phyloP scores from a whole-genome alignment of 2,888 invertebrate species.

The Euplagia quadripunctaria region DNA sequence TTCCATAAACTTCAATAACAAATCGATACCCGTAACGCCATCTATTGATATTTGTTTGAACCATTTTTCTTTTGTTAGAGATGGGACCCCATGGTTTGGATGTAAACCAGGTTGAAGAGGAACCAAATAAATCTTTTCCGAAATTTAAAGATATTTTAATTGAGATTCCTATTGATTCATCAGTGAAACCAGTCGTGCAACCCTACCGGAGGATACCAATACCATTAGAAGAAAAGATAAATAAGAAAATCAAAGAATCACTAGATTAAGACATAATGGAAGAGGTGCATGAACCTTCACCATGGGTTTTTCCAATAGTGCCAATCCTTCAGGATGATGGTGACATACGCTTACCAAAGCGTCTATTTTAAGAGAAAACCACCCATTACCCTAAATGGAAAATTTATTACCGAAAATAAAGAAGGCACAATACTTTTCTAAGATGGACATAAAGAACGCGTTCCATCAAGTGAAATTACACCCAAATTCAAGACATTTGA shows the following conservation, averaged over 20 bases:
- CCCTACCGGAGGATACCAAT: not conserved
- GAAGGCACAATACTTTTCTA: not conserved
- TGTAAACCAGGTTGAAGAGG: not conserved
- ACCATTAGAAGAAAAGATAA: not conserved
- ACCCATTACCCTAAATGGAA: not conserved
- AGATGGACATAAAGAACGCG: not conserved
- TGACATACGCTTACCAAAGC: not conserved
- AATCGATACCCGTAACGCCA: too few species aligned
- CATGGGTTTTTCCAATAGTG: not conserved
- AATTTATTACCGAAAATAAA: not conserved
- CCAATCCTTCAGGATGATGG: not conserved
- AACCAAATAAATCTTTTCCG: not conserved
- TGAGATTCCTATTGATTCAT: not conserved
- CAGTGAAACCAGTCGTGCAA: not conserved
- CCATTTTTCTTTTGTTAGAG: too few species aligned
- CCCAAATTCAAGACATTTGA: not conserved
- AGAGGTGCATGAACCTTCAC: not conserved
- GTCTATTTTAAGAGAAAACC: not conserved
- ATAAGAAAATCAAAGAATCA: not conserved
- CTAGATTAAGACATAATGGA: not conserved
- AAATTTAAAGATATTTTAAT: conserved; percentile 1
- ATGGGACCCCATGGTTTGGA: too few species aligned
- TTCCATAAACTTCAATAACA: too few species aligned
- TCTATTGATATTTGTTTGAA: too few species aligned
- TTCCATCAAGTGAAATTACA: not conserved